A percentile compares a stretch with the other conserved stretches of the same genome.
Evolutionary conservation across 2,113 vertebrate genomes (phyloP).

Genomic region (Phaetusa simplex): DNA sequence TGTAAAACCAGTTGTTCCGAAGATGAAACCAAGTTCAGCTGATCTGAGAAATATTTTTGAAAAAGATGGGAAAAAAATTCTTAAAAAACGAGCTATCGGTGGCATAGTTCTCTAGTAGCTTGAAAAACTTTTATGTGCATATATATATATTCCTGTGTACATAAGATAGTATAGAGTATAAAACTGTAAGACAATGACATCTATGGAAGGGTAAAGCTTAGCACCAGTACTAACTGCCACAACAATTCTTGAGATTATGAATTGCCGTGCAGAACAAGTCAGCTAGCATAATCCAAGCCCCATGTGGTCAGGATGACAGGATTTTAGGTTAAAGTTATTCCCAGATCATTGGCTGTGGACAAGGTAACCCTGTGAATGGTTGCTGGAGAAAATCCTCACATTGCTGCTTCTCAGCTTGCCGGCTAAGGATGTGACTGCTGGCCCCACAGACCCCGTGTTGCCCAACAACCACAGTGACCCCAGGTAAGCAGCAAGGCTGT

Average conservation of each 20-base stretch:
- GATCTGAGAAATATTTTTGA: neutral
- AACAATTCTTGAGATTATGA: neutral
- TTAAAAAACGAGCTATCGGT: neutral
- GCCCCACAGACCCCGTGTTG: rapidly evolving
- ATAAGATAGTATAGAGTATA: neutral
- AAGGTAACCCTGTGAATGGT: neutral
- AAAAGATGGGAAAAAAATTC: neutral
- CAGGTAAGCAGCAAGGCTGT: neutral
- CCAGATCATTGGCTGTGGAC: neutral
- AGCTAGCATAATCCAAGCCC: neutral
- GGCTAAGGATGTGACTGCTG: rapidly evolving
- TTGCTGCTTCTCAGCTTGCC: neutral
- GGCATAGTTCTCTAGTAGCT: neutral
- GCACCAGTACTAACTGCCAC: neutral
- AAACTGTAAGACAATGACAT: neutral
- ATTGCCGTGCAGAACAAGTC: neutral
- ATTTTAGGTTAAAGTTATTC: neutral
- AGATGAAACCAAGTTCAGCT: neutral
- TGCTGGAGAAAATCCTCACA: neutral
- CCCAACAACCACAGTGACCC: rapidly evolving
- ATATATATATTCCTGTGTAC: neutral
- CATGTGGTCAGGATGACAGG: neutral
- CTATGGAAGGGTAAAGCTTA: neutral
- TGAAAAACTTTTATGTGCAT: neutral
- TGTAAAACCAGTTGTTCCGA: neutral